Percentiles rank a stretch among this genome's conserved stretches.
Conservation (phyloP, 2,888 invertebrate species). For the Pachymerium ferrugineum region DNA sequence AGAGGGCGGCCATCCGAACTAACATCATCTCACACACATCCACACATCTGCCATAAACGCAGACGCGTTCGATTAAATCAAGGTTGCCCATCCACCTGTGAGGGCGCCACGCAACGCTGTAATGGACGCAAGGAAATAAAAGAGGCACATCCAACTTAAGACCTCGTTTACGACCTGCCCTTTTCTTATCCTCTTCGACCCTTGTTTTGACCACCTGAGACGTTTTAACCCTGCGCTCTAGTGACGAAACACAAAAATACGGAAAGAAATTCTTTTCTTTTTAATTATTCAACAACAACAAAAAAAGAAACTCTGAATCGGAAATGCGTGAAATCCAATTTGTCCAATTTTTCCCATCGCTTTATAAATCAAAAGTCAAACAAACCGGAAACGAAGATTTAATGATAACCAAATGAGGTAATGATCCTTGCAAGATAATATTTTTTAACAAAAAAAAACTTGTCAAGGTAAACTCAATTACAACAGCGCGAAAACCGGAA, state of each 20-base stretch:
- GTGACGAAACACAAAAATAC: too few species aligned
- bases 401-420: not conserved
- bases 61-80: conserved; percentile 13
- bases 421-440: not conserved
- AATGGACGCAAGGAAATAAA: conserved; percentile 8
- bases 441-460: not conserved
- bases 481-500: not conserved
- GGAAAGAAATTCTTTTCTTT: not conserved
- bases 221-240: too few species aligned
- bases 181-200: not conserved
- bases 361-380: too few species aligned
- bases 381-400: not conserved
- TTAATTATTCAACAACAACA: too few species aligned
- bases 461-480: not conserved
- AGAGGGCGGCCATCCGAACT: conserved; percentile 8
- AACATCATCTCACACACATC: not conserved
- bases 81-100: not conserved
- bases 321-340: too few species aligned
- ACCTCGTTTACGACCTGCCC: conserved; percentile 8
- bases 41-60: conserved; percentile 4
- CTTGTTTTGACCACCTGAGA: not conserved
- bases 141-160: conserved; percentile 4
- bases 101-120: conserved; percentile 4
- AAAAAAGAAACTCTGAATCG: too few species aligned
- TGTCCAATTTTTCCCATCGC: too few species aligned